These are phyloP conservation scores for Argynnis bischoffii DNA, from an alignment of 2,888 invertebrate genomes.

Conservation along the genomic window DNA sequence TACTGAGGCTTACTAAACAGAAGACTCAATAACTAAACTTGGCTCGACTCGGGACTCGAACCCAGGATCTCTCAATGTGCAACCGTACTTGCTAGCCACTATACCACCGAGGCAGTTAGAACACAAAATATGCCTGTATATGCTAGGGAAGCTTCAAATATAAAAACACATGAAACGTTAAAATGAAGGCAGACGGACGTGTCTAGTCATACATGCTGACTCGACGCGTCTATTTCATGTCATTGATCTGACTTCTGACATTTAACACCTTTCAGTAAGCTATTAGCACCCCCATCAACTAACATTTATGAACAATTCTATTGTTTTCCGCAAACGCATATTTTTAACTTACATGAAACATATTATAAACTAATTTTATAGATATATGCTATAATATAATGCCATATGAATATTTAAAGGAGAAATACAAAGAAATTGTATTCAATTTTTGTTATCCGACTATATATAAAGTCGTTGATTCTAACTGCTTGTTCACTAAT, in stretches of 20 bases:
- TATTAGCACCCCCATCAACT: constrained; percentile 7
- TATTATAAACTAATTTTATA: too few species aligned
- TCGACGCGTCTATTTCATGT: constrained; percentile 17
- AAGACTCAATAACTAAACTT: too few species aligned
- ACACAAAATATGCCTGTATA: background rate
- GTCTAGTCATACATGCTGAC: constrained; percentile 10
- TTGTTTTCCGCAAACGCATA: background rate
- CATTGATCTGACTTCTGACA: constrained; percentile 19
- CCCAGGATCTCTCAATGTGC: too few species aligned
- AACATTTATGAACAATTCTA: background rate
- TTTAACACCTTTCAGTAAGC: constrained; percentile 13
- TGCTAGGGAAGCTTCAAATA: background rate
- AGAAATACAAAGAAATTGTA: too few species aligned
- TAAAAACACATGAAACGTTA: constrained; percentile 10
- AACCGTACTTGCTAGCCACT: too few species aligned
- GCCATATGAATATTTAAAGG: too few species aligned
- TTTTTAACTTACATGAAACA: background rate
- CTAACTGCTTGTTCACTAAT: too few species aligned
- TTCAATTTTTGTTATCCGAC: too few species aligned
- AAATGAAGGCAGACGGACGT: constrained; percentile 10
- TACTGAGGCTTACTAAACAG: too few species aligned
- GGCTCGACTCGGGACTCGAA: too few species aligned
- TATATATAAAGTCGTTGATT: too few species aligned
- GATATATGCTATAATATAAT: too few species aligned
- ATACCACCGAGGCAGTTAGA: background rate